Conservation (phyloP, 2,888 invertebrate genomes). For the Listrodromus nycthemerus region DNA sequence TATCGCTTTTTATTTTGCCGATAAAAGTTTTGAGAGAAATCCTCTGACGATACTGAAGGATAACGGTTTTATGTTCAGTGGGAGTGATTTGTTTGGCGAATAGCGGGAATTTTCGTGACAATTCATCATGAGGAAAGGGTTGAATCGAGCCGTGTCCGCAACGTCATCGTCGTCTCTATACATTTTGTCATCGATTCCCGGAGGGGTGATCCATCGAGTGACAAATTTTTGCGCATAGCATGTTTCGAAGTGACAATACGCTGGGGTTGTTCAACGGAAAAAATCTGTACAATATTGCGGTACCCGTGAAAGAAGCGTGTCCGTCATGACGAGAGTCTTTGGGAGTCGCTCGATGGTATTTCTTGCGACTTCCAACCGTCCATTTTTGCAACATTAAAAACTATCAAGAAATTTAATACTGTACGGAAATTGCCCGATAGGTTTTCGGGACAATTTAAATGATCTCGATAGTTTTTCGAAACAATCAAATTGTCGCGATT, state of each 20-base stretch:
- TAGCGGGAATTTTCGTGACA: background rate
- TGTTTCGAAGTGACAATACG: slow-evolving; percentile 4
- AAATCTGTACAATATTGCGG: background rate
- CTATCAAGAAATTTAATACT: background rate
- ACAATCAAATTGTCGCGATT: background rate
- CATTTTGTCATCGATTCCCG: slow-evolving; percentile 43
- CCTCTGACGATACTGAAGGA: background rate
- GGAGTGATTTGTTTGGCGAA: background rate
- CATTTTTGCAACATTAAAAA: background rate
- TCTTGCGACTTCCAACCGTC: no score
- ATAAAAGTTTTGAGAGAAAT: background rate
- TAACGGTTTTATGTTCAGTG: background rate
- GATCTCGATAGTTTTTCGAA: background rate
- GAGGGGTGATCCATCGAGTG: slow-evolving; percentile 57
- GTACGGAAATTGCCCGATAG: no score
- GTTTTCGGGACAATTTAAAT: background rate
- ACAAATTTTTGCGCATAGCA: slow-evolving; percentile 56
- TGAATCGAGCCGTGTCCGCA: slow-evolving; percentile 19
- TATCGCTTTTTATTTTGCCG: background rate
- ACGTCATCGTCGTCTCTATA: slow-evolving; percentile 23
- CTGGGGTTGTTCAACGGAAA: background rate
- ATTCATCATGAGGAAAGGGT: slow-evolving; percentile 6
- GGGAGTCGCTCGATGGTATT: no score
- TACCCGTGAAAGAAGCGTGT: background rate
- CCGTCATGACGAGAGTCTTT: background rate